Conservation (phyloP, 2,797 vertebrate genomes). For the Pogoniulus pusillus region DNA sequence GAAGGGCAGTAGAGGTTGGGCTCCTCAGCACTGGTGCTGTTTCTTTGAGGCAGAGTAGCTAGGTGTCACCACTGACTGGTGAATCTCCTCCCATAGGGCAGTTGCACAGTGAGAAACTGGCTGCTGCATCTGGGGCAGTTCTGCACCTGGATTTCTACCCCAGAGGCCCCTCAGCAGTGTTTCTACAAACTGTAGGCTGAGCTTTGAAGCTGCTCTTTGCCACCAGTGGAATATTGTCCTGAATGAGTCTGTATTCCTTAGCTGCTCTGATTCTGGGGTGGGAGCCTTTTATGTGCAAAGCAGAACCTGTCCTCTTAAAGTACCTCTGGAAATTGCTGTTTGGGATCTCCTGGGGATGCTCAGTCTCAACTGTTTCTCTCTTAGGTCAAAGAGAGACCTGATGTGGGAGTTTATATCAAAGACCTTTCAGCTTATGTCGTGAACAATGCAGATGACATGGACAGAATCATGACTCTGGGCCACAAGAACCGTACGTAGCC, state of each 20-base stretch:
- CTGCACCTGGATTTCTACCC: neutral
- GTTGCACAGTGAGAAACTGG: neutral
- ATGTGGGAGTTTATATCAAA: slow-evolving; percentile 98
- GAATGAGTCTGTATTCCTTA: neutral
- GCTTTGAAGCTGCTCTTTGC: neutral
- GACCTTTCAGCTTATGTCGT: slow-evolving; percentile 96
- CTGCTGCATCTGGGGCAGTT: neutral
- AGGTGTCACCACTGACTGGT: neutral
- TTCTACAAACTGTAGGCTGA: neutral
- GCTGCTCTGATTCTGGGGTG: neutral
- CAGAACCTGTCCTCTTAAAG: neutral
- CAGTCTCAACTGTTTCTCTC: slow-evolving; percentile 32
- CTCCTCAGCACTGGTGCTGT: neutral
- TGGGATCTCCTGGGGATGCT: neutral
- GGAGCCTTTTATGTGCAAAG: neutral
- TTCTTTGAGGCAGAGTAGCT: neutral
- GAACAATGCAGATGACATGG: slow-evolving; percentile 99
- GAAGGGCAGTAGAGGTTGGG: neutral
- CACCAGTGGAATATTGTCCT: neutral
- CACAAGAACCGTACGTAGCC: slow-evolving; percentile 95
- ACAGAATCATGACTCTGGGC: slow-evolving; percentile 97
- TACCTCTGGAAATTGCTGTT: neutral
- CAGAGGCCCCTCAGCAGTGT: neutral
- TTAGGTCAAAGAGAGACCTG: slow-evolving; percentile 98
- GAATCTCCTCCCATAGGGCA: neutral